Evolutionary conservation across 2,797 vertebrate species (phyloP), one percentile per base, ranked within the genome.

Genomic region (Pseudochaenichthys georgianus): DNA sequence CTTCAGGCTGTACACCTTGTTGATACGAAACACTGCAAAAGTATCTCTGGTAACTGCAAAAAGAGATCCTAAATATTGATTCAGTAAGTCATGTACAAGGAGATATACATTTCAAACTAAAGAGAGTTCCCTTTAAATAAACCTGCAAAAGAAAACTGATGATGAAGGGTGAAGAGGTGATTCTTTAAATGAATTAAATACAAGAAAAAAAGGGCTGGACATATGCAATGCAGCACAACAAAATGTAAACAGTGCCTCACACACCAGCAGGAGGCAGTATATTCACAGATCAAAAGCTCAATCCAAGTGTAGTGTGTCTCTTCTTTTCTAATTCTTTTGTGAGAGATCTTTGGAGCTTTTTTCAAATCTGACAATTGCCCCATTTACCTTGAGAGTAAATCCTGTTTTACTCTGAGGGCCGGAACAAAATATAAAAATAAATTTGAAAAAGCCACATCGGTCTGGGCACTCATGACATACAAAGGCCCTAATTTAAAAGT

Each of bases 231-330:
- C 63, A 75, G 62, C 65, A 42, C 41, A 75, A 64, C 31, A 48
- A n/a, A 28, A 19, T 12, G 52, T 64, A 61, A 68, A 60, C 13
- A 19, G 34, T 31, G 54, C 45, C 34, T 48, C 48, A 31, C 9
- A 9, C 3, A 69, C 91, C 92, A 93, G 78, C 85, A 93, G 91
- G 86, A 46, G 92, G 92, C 93, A 83, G 86, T 77, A 87, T 45
- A 66, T 28, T 64, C 88, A 70, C 60, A 85, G 47, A 62, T 64
- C 17, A 75, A 50, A 67, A 46, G 10, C 28, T 63, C 13, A 16
- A 9, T 46, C 4, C 31, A 52, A 38, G 71, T 9, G 38, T 55
- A 72, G 54, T 8, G 15, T 48, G 43, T 31, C 9, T 11, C 31
- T 34, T 2, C 12, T 5, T 54, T 70, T 66, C 9, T 48, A 6